Conservation (phyloP, 1,140 invertebrate species). For the Grapholita molesta region DNA sequence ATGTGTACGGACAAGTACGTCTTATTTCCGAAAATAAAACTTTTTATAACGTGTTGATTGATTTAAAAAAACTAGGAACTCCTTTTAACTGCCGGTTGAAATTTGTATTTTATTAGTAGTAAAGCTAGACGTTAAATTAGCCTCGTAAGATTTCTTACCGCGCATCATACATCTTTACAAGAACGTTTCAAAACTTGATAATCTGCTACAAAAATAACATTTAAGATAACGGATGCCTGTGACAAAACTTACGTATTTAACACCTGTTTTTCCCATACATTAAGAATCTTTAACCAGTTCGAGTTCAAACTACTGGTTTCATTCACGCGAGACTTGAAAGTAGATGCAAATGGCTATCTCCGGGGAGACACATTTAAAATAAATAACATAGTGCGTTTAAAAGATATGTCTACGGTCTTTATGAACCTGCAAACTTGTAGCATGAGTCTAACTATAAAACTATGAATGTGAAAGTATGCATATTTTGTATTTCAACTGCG, state of each 20-base stretch:
- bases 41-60: too few relatives aligned
- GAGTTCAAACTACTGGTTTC: background rate
- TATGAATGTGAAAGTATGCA: background rate
- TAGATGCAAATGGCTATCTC: background rate
- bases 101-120: too few relatives aligned
- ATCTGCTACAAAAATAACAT: background rate
- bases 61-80: too few relatives aligned
- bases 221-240: background rate
- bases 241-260: background rate
- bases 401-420: background rate
- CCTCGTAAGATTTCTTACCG: too few relatives aligned
- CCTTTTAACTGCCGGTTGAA: too few relatives aligned
- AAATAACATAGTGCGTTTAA: background rate
- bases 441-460: background rate
- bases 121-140: too few relatives aligned
- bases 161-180: too few relatives aligned
- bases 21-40: too few relatives aligned
- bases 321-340: background rate
- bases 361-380: background rate
- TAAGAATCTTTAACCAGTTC: background rate
- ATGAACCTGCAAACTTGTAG: background rate
- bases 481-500: background rate
- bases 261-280: constrained; percentile 2
- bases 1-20: too few relatives aligned
- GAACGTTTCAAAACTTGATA: too few relatives aligned